A percentile compares a stretch with the other conserved stretches of the same genome.
Evolutionary conservation across 2,797 vertebrate species (phyloP).

Genomic region (Tragelaphus eurycerus): DNA sequence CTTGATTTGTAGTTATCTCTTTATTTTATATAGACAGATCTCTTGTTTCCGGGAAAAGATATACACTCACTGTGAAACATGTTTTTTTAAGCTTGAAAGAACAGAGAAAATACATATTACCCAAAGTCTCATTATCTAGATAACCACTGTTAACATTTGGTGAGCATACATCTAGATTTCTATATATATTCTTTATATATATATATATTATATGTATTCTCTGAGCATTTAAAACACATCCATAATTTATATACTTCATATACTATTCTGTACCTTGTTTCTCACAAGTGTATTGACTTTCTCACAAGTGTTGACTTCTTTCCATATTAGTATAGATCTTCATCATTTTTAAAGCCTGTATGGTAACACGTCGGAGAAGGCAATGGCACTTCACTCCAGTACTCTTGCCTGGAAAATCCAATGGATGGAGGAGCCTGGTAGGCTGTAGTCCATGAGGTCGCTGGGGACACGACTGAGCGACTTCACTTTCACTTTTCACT

Average conservation of each 20-base stretch:
- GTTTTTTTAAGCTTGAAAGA: background rate
- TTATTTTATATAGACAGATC: background rate
- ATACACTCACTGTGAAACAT: background rate
- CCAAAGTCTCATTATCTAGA: background rate
- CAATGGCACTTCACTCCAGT: too few species aligned
- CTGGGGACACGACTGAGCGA: too few species aligned
- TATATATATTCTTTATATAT: background rate
- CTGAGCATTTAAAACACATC: background rate
- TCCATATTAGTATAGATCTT: background rate
- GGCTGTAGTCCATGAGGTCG: too few species aligned
- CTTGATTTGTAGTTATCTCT: background rate
- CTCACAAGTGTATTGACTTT: background rate
- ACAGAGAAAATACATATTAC: background rate
- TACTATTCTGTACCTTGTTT: background rate
- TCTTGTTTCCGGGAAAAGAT: background rate
- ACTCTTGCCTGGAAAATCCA: too few species aligned
- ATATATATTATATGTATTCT: background rate
- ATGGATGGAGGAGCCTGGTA: too few species aligned
- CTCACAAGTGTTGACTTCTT: background rate
- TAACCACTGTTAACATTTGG: background rate
- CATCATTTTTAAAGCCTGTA: background rate
- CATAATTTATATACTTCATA: background rate
- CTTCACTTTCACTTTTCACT: too few species aligned
- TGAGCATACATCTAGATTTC: background rate
- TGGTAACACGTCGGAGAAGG: background rate